phyloP scores from a whole-genome alignment of 2,888 invertebrate species.

The Epirrhoe tristata region DNA sequence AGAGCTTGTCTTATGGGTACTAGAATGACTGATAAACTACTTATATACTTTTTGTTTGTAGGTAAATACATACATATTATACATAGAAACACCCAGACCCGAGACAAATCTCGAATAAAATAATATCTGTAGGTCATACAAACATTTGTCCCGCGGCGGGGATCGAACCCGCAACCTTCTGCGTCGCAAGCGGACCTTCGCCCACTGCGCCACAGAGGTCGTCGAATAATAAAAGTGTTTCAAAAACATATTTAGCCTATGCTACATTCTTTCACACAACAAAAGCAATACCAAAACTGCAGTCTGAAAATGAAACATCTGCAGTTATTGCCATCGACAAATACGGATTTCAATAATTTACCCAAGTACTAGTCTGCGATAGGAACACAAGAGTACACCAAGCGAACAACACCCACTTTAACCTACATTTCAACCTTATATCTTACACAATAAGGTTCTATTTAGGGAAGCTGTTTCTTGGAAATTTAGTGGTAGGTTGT shows the following conservation, averaged over 20 bases:
- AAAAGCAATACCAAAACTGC: conserved; percentile 33
- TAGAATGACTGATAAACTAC: no score
- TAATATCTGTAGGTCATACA: no score
- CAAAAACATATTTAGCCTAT: neutral
- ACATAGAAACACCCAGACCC: no score
- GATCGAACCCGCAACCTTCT: no score
- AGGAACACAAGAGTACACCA: conserved; percentile 53
- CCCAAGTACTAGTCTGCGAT: conserved; percentile 54
- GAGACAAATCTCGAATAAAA: no score
- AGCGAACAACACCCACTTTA: conserved; percentile 10
- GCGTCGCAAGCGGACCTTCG: no score
- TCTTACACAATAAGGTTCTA: conserved; percentile 15
- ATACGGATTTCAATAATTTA: conserved; percentile 66
- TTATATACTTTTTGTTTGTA: no score
- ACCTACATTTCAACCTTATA: conserved; percentile 23
- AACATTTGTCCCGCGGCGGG: no score
- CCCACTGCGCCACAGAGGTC: no score
- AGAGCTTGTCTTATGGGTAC: no score
- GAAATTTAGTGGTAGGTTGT: conserved; percentile 36
- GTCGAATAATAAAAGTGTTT: neutral
- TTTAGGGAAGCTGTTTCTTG: conserved; percentile 1
- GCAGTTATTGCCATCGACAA: conserved; percentile 52
- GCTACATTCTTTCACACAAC: neutral
- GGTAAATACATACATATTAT: no score
- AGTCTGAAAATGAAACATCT: conserved; percentile 51